Conservation (phyloP, 92 coral and sea anemone genomes). For the Muricea muricata region DNA sequence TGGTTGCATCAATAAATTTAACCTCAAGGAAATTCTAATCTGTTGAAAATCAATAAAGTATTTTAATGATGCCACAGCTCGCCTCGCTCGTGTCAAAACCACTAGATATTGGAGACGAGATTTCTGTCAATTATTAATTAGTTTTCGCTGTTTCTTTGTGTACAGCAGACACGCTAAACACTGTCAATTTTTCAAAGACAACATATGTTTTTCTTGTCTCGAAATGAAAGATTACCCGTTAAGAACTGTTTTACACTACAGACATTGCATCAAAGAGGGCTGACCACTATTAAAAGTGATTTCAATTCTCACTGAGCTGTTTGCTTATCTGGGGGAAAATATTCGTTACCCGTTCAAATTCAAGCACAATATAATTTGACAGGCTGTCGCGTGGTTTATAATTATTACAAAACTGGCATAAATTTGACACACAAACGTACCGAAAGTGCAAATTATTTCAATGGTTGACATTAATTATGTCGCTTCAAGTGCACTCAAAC, state of each 20-base stretch:
- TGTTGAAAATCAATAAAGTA: not conserved
- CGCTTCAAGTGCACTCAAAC: not conserved
- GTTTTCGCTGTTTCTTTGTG: not conserved
- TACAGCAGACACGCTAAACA: not conserved
- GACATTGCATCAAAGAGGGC: not conserved
- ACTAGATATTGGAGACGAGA: not conserved
- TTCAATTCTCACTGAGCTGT: not conserved
- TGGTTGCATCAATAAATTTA: not conserved
- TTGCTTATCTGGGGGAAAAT: not conserved
- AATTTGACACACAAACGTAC: not conserved
- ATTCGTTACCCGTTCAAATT: not conserved
- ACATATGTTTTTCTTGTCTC: not conserved
- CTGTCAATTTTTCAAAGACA: not conserved
- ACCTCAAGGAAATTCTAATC: not conserved
- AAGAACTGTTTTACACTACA: not conserved
- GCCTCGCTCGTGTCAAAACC: slow-evolving; percentile 6
- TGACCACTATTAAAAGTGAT: not conserved
- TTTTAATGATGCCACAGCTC: not conserved
- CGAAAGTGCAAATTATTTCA: slow-evolving; percentile 1
- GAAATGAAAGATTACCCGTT: not conserved
- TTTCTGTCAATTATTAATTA: slow-evolving; percentile 14
- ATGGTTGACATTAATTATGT: not conserved
- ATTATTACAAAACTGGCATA: slow-evolving; percentile 9
- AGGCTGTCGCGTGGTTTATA: not conserved
- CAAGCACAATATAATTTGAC: not conserved